Evolutionary conservation across 2,113 vertebrate genomes (phyloP).

Genomic region (Eolophus roseicapilla): DNA sequence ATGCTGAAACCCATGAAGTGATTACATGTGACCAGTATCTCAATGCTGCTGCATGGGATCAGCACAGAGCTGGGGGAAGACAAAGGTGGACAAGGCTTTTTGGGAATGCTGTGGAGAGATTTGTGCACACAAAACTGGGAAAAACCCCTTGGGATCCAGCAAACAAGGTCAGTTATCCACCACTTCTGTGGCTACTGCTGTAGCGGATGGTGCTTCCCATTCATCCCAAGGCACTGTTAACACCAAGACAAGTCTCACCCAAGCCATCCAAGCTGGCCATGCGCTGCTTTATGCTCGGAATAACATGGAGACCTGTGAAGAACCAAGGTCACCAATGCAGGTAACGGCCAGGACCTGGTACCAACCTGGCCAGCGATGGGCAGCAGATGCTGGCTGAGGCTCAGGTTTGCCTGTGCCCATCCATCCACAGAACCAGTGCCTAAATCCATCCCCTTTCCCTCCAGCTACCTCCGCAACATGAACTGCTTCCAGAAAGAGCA

Average conservation of each 20-base stretch:
- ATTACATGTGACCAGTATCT: background rate
- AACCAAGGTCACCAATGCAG: background rate
- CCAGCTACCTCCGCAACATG: fast-evolving
- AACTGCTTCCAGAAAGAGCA: background rate
- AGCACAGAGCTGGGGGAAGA: background rate
- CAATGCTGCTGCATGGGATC: background rate
- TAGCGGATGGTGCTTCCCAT: background rate
- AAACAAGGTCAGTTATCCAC: background rate
- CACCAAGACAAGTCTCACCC: background rate
- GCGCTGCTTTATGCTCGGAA: fast-evolving
- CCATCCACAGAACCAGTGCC: background rate
- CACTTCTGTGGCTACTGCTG: background rate
- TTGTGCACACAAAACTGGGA: fast-evolving
- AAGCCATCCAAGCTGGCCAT: background rate
- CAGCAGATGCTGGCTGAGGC: background rate
- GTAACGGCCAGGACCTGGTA: background rate
- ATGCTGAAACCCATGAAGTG: background rate
- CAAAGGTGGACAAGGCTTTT: background rate
- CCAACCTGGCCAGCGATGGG: background rate
- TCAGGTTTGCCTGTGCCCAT: too few species aligned
- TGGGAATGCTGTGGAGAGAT: background rate
- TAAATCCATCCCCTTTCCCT: background rate
- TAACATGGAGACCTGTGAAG: fast-evolving
- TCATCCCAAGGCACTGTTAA: too few species aligned
- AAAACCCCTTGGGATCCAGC: background rate